Percentiles rank a stretch among this genome's conserved stretches.
Evolutionary conservation across 2,888 invertebrate genomes (phyloP).

Genomic region (Drosophila acutilabella): DNA sequence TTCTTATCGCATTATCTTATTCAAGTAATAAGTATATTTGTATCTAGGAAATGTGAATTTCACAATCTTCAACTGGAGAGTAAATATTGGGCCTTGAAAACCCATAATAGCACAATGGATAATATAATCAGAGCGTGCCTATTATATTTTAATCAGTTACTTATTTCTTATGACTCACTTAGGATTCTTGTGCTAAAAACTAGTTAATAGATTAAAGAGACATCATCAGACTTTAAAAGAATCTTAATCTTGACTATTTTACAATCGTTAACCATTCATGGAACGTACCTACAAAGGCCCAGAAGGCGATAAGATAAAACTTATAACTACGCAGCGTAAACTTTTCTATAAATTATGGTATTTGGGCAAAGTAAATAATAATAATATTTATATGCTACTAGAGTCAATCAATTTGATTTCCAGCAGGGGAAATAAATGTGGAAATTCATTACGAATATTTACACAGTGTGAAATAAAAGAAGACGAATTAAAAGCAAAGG

Average conservation of each 20-base stretch:
- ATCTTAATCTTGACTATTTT: constrained; percentile 46
- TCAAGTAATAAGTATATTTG: not conserved
- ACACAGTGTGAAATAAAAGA: constrained; percentile 54
- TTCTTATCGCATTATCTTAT: constrained; percentile 1
- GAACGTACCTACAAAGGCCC: constrained; percentile 20
- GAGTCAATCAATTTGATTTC: constrained; percentile 23
- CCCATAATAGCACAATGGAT: not conserved
- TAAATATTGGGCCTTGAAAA: not conserved
- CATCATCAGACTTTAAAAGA: constrained; percentile 41
- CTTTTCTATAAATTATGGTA: constrained; percentile 1
- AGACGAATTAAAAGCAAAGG: constrained; percentile 39
- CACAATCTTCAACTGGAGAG: not conserved
- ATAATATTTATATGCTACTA: not conserved
- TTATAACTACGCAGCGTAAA: constrained; percentile 7
- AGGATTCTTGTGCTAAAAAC: constrained; percentile 3
- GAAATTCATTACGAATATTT: constrained; percentile 72
- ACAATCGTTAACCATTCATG: constrained; percentile 58
- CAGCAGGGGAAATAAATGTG: constrained; percentile 11
- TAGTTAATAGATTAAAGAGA: constrained; percentile 47
- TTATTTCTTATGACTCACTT: constrained; percentile 37
- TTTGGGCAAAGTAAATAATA: not conserved
- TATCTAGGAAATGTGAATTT: constrained; percentile 4
- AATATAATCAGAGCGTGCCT: too few relatives aligned
- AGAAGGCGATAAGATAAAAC: constrained; percentile 48
- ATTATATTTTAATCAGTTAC: not conserved